These are phyloP conservation scores for Ginglymostoma cirratum DNA, from an alignment of 2,113 vertebrate species.

Conservation along the genomic window DNA sequence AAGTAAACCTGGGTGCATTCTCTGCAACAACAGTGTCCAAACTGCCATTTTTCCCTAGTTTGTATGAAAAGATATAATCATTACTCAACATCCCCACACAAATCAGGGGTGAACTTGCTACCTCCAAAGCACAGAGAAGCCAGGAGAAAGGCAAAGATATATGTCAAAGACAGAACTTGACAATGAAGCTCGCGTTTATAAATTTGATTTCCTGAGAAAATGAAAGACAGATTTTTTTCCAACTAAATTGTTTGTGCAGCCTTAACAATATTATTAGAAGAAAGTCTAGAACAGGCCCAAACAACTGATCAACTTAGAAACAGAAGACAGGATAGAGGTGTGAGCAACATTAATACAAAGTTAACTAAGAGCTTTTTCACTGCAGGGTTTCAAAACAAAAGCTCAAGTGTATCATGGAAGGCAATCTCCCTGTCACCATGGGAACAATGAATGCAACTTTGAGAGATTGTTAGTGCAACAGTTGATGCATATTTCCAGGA, in stretches of 20 bases:
- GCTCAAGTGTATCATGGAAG: not conserved
- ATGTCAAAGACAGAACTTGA: not conserved
- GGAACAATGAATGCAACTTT: not conserved
- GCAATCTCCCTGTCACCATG: not conserved
- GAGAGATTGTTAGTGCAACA: not conserved
- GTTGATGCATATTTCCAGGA: not conserved
- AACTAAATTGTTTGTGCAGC: not conserved
- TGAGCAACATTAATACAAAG: not conserved
- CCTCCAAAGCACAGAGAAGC: not conserved
- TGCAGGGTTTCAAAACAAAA: not conserved
- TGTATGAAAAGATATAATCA: no score
- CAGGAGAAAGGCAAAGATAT: not conserved
- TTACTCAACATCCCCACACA: no score
- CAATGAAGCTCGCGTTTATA: not conserved
- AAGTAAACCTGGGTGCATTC: no score
- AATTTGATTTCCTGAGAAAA: no score
- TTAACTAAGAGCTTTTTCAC: not conserved
- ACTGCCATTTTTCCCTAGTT: no score
- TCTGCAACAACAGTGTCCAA: no score
- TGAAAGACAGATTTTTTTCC: not conserved
- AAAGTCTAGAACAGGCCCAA: not conserved
- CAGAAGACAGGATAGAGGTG: not conserved
- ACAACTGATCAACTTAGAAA: not conserved
- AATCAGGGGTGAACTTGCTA: not conserved
- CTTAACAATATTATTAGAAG: not conserved